Evolutionary conservation across 2,797 vertebrate genomes (phyloP), one percentile per base, ranked within the genome.

Genomic region (Podargus strigoides): DNA sequence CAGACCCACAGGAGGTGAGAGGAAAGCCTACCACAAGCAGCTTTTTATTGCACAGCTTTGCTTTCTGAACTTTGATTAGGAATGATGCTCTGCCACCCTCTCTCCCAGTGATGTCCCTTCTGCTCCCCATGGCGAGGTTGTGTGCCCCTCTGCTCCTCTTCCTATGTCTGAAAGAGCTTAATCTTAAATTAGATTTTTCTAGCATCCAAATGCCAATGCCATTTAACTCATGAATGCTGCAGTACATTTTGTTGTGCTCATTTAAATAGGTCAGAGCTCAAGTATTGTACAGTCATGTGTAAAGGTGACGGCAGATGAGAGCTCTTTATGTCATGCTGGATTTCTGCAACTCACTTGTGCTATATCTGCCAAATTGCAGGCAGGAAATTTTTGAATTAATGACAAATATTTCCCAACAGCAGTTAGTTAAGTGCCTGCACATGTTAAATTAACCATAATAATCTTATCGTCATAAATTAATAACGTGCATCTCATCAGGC

Each of bases 371-470:
- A 90, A 93, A 87, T 83, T 82, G 56, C 74, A 94, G 77, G 79
- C 83, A 93, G 76, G 59, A 90, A 69, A 28, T 44, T 88, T 90
- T 87, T 85, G 91, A 94, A 90, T 91, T 79, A 82, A 85, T 92
- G 86, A 89, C 85, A 93, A 67, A 82, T 94, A 95, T 95, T 96
- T 96, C 90, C 88, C 83, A 91, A 90, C 90, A 91, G 90, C 44
- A 76, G 77, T 94, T 95, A 89, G 88, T 90, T 95, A 95, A 94
- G 83, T 90, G 80, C 88, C 59, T 93, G 80, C 80, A 59, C 63
- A 39, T 88, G 83, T 92, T 94, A 94, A 95, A 93, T 95, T 84
- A 93, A 85, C 69, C 55, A 53, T 95, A 87, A 92, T 94, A 67
- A 90, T 89, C 80, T 94, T 79, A 69, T 93, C 87, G 73, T 90